Base-by-base conservation (phyloP, 2,797 vertebrate species). In the Myotis vivesi region DNA sequence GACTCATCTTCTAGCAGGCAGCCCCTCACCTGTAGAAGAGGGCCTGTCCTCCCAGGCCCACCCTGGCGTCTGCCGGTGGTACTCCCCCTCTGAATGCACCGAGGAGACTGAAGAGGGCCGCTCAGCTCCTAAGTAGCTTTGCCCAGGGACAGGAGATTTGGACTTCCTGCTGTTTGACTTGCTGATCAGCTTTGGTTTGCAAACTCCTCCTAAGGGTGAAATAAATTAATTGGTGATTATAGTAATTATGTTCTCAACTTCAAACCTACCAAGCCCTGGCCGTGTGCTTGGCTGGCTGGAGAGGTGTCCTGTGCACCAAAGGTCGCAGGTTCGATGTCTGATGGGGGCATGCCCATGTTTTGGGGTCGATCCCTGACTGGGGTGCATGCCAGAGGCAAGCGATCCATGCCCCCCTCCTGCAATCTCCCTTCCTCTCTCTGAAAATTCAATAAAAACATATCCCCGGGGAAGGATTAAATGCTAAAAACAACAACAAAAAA, bases 31-130 rank as follows among this genome's bases (percentile, higher is more conserved):
- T 98, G 99, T 99, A 86, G 99, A 99, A n/a, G 99, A 99, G 22
- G 99, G 99, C 97, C 99, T 98, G 51, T 99, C 99, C 81, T 99
- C 99, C 99, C 99, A 99, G 97, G 98, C 98, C 99, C 99, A 99
- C 92, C 99, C 98, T 30, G 99, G 98, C 4, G 99, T 98, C 98
- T 99, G 99, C 96, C 99, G 98, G 98, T 99, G 99, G 98, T 99
- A 99, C 97, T 99, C 99, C 93, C 99, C 99, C 98, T 99, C 99
- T 44, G 99, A 99, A 98, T 99, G 99, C 91, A 99, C 99, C 30
- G 99, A 99, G 95, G 99, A 99, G 88, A 99, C 99, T 3, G 99
- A 99, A 41, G 99, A 99, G 79, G 99, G 99, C 76, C 99, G 98
- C 96, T 99, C 99, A 0, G 98, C 98, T 95, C 98, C 99, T 59